phyloP scores from a whole-genome alignment of 2,113 vertebrate genomes.

The Merops nubicus region DNA sequence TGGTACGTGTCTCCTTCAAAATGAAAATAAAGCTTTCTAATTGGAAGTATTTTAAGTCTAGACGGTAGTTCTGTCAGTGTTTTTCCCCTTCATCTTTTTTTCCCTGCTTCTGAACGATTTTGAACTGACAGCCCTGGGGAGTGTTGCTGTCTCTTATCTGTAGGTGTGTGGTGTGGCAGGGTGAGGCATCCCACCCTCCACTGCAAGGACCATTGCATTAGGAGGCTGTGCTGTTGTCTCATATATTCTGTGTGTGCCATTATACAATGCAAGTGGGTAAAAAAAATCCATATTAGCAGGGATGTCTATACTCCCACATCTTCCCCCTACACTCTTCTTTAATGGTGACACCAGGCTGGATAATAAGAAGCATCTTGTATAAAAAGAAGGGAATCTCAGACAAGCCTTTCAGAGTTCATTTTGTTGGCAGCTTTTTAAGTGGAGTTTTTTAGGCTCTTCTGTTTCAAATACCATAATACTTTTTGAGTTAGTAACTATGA shows the following conservation, averaged over 20 bases:
- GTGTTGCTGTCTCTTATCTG: not conserved
- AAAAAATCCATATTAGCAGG: not conserved
- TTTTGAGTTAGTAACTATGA: conserved; percentile 40
- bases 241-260: not conserved
- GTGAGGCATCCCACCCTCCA: not conserved
- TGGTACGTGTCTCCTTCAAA: conserved; percentile 21
- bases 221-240: not conserved
- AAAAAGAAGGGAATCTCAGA: conserved; percentile 20
- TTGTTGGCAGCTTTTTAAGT: conserved; percentile 67
- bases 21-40: conserved; percentile 51
- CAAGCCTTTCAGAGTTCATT: conserved; percentile 65
- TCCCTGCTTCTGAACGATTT: not conserved
- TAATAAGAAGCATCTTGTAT: conserved; percentile 47
- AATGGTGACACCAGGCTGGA: conserved; percentile 36
- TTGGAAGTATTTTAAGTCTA: conserved; percentile 48
- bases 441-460: conserved; percentile 10
- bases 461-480: conserved; percentile 53
- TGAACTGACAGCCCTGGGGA: conserved; percentile 37
- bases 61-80: conserved; percentile 11
- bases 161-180: not conserved
- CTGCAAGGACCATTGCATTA: not conserved
- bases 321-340: conserved; percentile 4
- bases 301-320: not conserved
- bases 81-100: conserved; percentile 39
- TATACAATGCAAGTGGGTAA: not conserved